Conservation (phyloP, 1,140 invertebrate species). For the Drosophila kikkawai region DNA sequence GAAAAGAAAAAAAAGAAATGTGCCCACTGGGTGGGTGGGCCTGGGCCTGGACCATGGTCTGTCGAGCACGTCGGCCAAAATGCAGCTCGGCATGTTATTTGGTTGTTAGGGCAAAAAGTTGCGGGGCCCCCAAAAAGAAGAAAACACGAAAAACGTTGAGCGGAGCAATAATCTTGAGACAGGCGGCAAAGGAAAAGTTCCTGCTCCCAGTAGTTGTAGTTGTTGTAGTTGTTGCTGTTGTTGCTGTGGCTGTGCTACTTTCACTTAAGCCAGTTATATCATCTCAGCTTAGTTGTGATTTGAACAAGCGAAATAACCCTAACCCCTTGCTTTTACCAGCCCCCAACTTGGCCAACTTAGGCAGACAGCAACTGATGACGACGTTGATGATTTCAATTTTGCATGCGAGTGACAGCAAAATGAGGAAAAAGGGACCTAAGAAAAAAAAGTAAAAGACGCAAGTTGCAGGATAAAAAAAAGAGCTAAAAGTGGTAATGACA, state of each 20-base stretch:
- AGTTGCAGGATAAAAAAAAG: constrained; percentile 25
- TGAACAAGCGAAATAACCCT: constrained; percentile 27
- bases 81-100: constrained; percentile 58
- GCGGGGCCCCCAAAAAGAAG: constrained; percentile 17
- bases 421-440: constrained; percentile 21
- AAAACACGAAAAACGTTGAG: constrained; percentile 56
- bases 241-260: constrained; percentile 36
- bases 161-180: constrained; percentile 61
- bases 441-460: constrained; percentile 23
- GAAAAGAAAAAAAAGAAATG: constrained; percentile 10
- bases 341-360: constrained; percentile 1
- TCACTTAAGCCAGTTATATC: constrained; percentile 64
- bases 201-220: not conserved
- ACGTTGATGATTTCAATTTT: constrained; percentile 70
- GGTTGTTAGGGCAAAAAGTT: constrained; percentile 59
- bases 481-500: constrained; percentile 60
- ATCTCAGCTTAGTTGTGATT: constrained; percentile 59
- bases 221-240: not conserved
- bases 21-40: constrained; percentile 9
- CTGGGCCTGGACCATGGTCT: constrained; percentile 44
- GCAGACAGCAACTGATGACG: constrained; percentile 54
- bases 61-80: constrained; percentile 45
- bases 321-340: not conserved
- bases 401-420: constrained; percentile 59
- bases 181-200: constrained; percentile 29